Percentiles rank a stretch among this genome's conserved stretches.
phyloP scores from a whole-genome alignment of 2,888 invertebrate species.

The Stenodera caucasica region DNA sequence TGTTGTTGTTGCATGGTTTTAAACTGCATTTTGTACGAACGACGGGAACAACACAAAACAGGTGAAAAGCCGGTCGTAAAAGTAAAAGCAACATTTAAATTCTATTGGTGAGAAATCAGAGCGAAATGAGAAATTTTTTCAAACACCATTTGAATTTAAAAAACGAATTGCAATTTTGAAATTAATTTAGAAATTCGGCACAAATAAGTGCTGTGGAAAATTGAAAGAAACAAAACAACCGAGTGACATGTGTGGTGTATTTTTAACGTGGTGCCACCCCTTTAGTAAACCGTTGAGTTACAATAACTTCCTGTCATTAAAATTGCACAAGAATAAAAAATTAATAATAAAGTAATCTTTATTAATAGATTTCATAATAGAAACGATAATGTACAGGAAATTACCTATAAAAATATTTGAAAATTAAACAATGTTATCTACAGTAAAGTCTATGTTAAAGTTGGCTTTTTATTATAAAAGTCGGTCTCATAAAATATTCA shows the following conservation, averaged over 20 bases:
- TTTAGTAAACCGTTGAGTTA: not conserved
- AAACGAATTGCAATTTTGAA: no score
- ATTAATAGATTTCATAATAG: not conserved
- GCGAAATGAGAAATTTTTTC: not conserved
- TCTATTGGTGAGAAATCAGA: not conserved
- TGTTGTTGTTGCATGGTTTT: not conserved
- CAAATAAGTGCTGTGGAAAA: no score
- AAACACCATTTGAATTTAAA: no score
- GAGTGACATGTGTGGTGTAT: not conserved
- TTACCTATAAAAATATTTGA: not conserved
- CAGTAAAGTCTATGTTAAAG: not conserved
- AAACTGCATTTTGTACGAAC: not conserved
- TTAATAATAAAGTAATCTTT: not conserved
- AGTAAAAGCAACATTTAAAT: not conserved
- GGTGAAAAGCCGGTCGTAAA: constrained; percentile 4
- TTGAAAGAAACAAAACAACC: no score
- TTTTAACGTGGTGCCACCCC: not conserved
- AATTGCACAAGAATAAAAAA: not conserved
- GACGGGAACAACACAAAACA: not conserved
- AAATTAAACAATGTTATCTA: not conserved
- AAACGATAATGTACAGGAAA: not conserved
- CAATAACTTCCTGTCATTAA: not conserved
- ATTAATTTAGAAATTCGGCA: no score
- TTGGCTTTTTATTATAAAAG: no score
- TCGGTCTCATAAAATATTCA: no score